Conservation (phyloP, 2,113 vertebrate species). For the Petromus typicus region DNA sequence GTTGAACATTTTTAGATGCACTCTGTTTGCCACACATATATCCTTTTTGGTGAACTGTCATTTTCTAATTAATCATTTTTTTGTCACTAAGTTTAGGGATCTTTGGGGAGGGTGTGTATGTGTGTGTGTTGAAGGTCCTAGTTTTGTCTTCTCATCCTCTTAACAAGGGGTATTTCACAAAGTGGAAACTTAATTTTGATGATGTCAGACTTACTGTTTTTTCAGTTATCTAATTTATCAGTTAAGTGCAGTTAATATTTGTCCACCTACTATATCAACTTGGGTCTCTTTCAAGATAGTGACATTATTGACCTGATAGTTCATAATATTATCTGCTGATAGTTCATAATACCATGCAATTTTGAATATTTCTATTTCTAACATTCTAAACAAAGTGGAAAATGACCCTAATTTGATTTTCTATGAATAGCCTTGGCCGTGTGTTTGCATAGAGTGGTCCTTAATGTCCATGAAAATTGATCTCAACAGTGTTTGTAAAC, state of each 20-base stretch:
- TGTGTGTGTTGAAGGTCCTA: not conserved
- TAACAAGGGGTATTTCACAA: not conserved
- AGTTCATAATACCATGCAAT: not conserved
- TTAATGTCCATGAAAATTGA: not conserved
- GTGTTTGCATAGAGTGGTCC: not conserved
- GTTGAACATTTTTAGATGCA: not conserved
- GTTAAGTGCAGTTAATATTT: not conserved
- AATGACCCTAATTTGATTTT: conserved; percentile 11
- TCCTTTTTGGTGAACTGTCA: not conserved
- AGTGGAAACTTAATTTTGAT: not conserved
- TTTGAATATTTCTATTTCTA: conserved; percentile 21
- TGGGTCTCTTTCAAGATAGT: not conserved
- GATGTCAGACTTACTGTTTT: not conserved
- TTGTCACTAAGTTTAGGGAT: not conserved
- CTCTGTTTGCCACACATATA: not conserved
- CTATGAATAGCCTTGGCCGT: not conserved
- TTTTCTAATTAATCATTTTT: conserved; percentile 15
- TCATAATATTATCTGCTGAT: not conserved
- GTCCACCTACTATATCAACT: not conserved
- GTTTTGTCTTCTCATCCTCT: not conserved
- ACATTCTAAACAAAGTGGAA: conserved; percentile 38
- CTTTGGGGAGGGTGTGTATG: not conserved
- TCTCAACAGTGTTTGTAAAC: not conserved
- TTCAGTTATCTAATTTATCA: not conserved
- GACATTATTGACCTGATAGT: not conserved